Percentiles rank a stretch among this genome's conserved stretches.
Evolutionary conservation across 2,888 invertebrate genomes (phyloP).

Genomic region (Drosophila formosana): DNA sequence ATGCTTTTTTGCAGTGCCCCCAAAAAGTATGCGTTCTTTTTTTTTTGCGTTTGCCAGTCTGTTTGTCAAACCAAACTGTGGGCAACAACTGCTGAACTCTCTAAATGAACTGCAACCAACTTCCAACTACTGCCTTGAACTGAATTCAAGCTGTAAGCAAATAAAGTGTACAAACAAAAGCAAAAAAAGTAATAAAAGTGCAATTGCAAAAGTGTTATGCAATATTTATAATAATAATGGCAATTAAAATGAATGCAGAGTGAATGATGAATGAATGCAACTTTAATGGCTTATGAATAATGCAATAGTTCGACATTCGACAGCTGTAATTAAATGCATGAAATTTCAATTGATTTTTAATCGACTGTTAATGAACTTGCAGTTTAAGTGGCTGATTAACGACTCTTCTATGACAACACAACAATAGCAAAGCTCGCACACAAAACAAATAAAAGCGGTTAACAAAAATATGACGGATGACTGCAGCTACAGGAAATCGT

Average conservation of each 20-base stretch:
- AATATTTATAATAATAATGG: constrained; percentile 40
- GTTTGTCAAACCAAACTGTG: constrained; percentile 20
- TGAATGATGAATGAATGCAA: constrained; percentile 18
- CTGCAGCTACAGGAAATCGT: constrained; percentile 40
- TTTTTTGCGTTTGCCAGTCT: constrained; percentile 3
- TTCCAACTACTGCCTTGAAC: constrained; percentile 14
- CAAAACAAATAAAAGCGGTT: constrained; percentile 13
- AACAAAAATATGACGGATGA: constrained; percentile 55
- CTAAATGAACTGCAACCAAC: constrained; percentile 25
- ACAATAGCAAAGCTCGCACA: constrained; percentile 10
- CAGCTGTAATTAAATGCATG: constrained; percentile 58
- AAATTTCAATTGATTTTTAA: constrained; percentile 74
- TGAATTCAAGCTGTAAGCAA: constrained; percentile 1
- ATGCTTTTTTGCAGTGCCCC: constrained; percentile 51
- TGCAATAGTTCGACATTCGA: constrained; percentile 12
- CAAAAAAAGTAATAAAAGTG: constrained; percentile 19
- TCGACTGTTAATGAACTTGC: constrained; percentile 56
- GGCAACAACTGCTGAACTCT: constrained; percentile 3
- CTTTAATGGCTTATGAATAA: constrained; percentile 47
- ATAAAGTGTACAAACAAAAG: constrained; percentile 10
- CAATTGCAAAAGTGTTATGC: constrained; percentile 30
- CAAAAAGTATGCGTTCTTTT: constrained; percentile 48
- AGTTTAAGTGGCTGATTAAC: constrained; percentile 49
- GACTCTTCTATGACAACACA: constrained; percentile 37
- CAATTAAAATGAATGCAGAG: constrained; percentile 36